Base-by-base conservation (phyloP, 2,888 invertebrate species). In the Xylophagus ater region DNA sequence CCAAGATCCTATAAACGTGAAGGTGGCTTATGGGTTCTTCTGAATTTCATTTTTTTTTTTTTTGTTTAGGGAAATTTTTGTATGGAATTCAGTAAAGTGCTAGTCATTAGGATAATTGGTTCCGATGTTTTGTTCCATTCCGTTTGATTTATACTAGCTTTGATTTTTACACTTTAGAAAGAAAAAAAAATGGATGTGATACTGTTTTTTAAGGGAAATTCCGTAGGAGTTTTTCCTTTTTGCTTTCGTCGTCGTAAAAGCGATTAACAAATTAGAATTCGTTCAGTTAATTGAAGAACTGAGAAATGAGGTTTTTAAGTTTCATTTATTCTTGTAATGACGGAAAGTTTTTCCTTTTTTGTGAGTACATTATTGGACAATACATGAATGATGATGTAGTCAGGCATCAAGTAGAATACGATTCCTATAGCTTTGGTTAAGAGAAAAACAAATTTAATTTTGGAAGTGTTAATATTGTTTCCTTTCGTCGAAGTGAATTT, bases 81-180 rank as follows among this genome's bases (percentile, higher is more conserved):
- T 34, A 21, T 35, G 15, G 35, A n/a, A 14, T 24, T 39, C 25
- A 24, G 23, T 21, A 34, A 40, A 43, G 32, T 33, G 41, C 43
- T 24, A 44, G 43, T 44, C 43, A 44, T 44, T 44, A 44, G 41
- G 41, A 34, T 44, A 44, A 44, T 44, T 44, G 43, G 43, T 40
- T 38, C 34, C 35, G 34, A 34, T 41, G 40, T 44, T 44, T 44
- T 41, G 35, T 41, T 41, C 41, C 30, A 29, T 19, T 34, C 23
- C 43, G 21, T 33, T 34, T 44, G 43, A 44, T 44, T 44, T 44
- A 44, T 44, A 34, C 34, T 26, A 14, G 14, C 28, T 38, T 30
- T 34, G 43, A 44, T 41, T 44, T 44, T 41, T 38, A 20, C 26
- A 23, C 29, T 17, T 18, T 19, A 18, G 7, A n/a, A 19, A 17